Conservation (phyloP, 2,113 vertebrate species). For the Callipepla californica region DNA sequence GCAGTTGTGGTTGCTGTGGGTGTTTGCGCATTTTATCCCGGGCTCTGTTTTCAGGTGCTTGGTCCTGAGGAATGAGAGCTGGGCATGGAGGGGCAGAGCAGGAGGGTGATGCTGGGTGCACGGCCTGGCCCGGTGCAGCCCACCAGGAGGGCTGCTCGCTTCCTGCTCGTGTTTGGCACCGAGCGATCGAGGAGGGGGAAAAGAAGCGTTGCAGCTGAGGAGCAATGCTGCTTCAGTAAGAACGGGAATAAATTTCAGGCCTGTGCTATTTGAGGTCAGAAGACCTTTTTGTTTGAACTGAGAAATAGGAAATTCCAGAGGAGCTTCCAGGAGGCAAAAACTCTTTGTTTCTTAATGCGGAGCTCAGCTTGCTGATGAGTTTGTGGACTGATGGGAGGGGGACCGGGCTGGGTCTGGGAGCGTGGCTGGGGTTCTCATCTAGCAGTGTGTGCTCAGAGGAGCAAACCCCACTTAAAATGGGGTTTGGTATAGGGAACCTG, state of each 20-base stretch:
- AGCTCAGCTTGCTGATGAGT: neutral
- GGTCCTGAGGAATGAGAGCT: neutral
- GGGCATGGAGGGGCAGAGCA: neutral
- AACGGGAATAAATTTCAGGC: neutral
- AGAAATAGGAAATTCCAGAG: neutral
- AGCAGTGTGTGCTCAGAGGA: neutral
- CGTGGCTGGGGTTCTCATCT: neutral
- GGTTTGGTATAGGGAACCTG: too few species aligned
- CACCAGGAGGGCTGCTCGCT: neutral
- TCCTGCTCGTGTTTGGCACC: neutral
- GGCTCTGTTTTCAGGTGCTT: neutral
- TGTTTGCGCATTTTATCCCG: neutral
- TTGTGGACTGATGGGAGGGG: neutral
- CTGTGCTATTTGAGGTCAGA: neutral
- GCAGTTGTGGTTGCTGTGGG: neutral
- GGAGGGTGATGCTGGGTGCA: neutral
- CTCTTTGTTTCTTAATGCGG: neutral
- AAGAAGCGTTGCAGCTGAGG: neutral
- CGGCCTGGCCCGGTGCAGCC: neutral
- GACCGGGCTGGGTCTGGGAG: neutral
- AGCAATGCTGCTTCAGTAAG: neutral
- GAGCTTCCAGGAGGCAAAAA: neutral
- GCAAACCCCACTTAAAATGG: neutral
- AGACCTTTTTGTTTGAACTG: neutral
- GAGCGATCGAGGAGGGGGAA: neutral